phyloP scores from a whole-genome alignment of 2,888 invertebrate genomes.

The Melieria picta region DNA sequence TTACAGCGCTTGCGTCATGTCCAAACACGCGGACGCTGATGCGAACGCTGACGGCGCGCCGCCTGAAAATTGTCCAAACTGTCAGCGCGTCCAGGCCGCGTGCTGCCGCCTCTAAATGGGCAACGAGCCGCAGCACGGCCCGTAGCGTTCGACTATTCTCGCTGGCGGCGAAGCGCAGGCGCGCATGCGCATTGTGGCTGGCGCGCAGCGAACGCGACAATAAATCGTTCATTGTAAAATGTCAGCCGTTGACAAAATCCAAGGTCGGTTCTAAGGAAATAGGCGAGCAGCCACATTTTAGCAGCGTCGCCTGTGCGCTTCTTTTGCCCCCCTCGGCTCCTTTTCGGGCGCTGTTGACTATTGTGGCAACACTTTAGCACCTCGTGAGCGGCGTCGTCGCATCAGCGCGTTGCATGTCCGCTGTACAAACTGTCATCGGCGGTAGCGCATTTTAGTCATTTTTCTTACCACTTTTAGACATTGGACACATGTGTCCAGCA shows the following conservation, averaged over 20 bases:
- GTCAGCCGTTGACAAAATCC: constrained; percentile 51
- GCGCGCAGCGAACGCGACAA: constrained; percentile 24
- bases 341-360: constrained; percentile 17
- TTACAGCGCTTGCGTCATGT: constrained; percentile 29
- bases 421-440: no score
- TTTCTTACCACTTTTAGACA: no score
- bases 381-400: constrained; percentile 22
- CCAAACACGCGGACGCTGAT: constrained; percentile 8
- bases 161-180: no score
- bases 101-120: constrained; percentile 21
- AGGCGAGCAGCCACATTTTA: not conserved
- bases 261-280: constrained; percentile 34
- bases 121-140: constrained; percentile 6
- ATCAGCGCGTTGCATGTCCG: constrained; percentile 15
- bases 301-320: constrained; percentile 15
- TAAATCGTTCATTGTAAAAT: constrained; percentile 43
- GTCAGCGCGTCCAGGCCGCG: constrained; percentile 39
- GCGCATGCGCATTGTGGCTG: constrained; percentile 26
- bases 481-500: no score
- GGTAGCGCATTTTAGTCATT: no score
- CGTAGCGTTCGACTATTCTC: constrained; percentile 20
- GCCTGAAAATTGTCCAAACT: constrained; percentile 45
- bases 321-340: not conserved
- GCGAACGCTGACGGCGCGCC: not conserved
- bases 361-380: constrained; percentile 26